phyloP scores from a whole-genome alignment of 2,888 invertebrate species.

The Parthenolecanium corni region DNA sequence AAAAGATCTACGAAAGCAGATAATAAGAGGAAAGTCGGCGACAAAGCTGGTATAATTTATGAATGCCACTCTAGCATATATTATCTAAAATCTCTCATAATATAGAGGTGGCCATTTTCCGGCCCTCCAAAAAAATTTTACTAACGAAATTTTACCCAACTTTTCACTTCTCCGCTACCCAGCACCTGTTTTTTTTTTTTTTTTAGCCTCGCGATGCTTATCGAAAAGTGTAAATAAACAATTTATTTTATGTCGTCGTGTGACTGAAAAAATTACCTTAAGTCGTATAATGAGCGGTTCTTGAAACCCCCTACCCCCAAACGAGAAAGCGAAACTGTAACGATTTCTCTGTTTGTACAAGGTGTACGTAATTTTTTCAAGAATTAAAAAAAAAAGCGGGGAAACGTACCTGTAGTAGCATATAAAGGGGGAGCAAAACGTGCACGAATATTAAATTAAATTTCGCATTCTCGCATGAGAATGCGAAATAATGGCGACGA shows the following conservation, averaged over 20 bases:
- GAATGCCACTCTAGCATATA: slow-evolving; percentile 17
- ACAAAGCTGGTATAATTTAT: slow-evolving; percentile 24
- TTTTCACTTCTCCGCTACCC: too few species aligned
- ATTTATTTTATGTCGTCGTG: slow-evolving; percentile 25
- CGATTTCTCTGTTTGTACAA: too few species aligned
- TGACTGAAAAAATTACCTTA: neutral
- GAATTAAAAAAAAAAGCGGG: too few species aligned
- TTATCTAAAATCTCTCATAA: neutral
- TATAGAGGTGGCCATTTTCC: too few species aligned
- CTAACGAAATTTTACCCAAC: too few species aligned
- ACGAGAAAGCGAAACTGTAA: too few species aligned
- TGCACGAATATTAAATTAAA: slow-evolving; percentile 4
- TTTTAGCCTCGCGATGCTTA: slow-evolving; percentile 2
- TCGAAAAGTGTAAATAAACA: slow-evolving; percentile 26
- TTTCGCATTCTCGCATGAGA: slow-evolving; percentile 23
- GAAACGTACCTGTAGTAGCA: too few species aligned
- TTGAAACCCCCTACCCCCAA: too few species aligned
- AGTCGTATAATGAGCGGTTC: neutral
- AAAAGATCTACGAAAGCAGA: slow-evolving; percentile 16
- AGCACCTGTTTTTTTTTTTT: slow-evolving; percentile 3
- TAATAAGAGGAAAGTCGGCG: slow-evolving; percentile 14
- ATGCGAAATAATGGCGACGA: neutral
- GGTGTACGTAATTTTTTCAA: too few species aligned
- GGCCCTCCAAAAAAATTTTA: neutral
- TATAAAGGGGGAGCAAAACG: neutral